Evolutionary conservation across 2,113 vertebrate species (phyloP).

Genomic region (Pteronura brasiliensis): DNA sequence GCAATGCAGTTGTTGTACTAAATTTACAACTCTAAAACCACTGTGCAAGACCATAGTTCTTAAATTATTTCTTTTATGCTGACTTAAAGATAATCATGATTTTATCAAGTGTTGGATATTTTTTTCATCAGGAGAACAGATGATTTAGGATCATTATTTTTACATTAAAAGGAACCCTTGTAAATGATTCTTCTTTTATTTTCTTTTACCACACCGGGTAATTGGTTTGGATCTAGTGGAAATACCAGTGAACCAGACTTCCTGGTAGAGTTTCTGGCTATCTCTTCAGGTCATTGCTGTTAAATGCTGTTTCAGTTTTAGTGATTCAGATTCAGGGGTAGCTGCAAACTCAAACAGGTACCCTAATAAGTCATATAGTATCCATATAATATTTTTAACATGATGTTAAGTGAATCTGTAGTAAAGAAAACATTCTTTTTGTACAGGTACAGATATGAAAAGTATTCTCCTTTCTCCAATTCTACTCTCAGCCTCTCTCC

Average conservation of each 20-base stretch:
- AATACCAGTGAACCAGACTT: background rate
- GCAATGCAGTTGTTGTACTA: background rate
- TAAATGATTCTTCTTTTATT: background rate
- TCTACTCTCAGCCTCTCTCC: conserved; percentile 75
- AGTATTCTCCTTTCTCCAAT: conserved; percentile 76
- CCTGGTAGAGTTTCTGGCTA: background rate
- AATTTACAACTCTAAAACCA: background rate
- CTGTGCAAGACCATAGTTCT: background rate
- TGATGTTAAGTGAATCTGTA: background rate
- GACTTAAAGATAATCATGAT: background rate
- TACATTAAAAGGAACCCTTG: background rate
- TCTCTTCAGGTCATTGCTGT: background rate
- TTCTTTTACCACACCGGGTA: background rate
- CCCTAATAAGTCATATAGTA: background rate
- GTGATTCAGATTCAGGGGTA: background rate
- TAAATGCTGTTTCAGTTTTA: background rate
- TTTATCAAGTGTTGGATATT: background rate
- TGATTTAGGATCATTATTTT: background rate
- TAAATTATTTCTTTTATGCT: background rate
- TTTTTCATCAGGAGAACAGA: background rate
- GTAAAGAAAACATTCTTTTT: conserved; percentile 53
- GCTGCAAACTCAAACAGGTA: background rate
- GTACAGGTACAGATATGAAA: conserved; percentile 83
- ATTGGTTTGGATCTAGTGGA: too few species aligned
- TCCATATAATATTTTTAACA: background rate